These are phyloP conservation scores for Listronotus bonariensis DNA, from an alignment of 1,140 invertebrate species.

Conservation along the genomic window DNA sequence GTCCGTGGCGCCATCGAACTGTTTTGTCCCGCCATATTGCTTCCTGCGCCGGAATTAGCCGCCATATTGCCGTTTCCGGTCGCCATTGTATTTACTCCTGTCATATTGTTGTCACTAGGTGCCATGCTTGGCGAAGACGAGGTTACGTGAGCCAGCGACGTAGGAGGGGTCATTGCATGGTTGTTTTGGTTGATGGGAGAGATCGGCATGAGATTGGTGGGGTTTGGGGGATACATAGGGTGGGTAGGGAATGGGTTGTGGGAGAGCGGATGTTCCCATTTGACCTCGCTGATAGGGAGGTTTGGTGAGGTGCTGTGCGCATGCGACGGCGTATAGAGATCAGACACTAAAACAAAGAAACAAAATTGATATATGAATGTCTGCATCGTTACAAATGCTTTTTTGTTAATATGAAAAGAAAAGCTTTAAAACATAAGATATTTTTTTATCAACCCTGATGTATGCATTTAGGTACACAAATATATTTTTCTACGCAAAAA, in stretches of 20 bases:
- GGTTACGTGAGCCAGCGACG: conserved; percentile 44
- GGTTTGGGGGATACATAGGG: conserved; percentile 44
- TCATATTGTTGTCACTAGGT: conserved; percentile 36
- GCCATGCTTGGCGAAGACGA: conserved; percentile 49
- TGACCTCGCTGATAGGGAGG: conserved; percentile 43
- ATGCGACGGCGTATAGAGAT: conserved; percentile 46
- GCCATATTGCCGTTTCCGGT: conserved; percentile 19
- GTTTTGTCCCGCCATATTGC: conserved; percentile 24
- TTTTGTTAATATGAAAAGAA: too few relatives aligned
- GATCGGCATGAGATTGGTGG: conserved; percentile 47
- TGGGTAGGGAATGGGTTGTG: conserved; percentile 52
- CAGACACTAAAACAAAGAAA: conserved; percentile 47
- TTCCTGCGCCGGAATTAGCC: not conserved
- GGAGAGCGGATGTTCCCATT: conserved; percentile 46
- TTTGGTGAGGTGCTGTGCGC: conserved; percentile 52
- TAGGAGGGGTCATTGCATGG: conserved; percentile 49
- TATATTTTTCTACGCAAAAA: too few relatives aligned
- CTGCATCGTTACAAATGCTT: too few relatives aligned
- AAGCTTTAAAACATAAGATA: too few relatives aligned
- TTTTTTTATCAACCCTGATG: too few relatives aligned
- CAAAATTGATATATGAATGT: conserved; percentile 9
- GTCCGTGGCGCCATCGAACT: conserved; percentile 20
- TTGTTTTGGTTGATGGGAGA: conserved; percentile 44
- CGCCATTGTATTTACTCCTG: conserved; percentile 2
- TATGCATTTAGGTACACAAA: too few relatives aligned